These are phyloP conservation scores for Mustela nigripes DNA, from an alignment of 2,113 vertebrate genomes.

Conservation along the genomic window DNA sequence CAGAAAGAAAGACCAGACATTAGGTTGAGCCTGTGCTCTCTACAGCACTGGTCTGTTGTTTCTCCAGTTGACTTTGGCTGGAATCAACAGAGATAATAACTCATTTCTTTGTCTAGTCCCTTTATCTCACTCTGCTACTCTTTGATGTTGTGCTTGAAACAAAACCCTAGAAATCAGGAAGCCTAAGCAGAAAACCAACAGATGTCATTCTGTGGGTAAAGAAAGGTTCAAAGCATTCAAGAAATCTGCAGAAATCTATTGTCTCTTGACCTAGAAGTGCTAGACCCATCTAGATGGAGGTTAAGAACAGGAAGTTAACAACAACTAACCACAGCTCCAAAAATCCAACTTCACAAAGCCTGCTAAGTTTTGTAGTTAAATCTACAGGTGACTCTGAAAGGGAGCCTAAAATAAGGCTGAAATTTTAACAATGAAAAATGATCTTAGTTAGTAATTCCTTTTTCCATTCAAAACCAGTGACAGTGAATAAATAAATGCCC, in stretches of 20 bases:
- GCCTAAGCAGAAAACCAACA: background rate
- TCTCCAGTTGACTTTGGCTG: background rate
- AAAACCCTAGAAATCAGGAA: slow-evolving; percentile 35
- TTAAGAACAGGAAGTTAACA: slow-evolving; percentile 45
- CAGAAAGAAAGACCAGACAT: background rate
- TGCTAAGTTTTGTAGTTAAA: slow-evolving; percentile 49
- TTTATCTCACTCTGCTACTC: background rate
- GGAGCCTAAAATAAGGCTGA: slow-evolving; percentile 58
- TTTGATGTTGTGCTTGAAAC: slow-evolving; percentile 26
- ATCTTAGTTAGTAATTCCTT: slow-evolving; percentile 73
- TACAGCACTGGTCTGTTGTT: background rate
- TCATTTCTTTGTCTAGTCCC: background rate
- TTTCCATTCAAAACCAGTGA: slow-evolving; percentile 60
- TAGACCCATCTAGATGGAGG: background rate
- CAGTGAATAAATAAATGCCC: slow-evolving; percentile 70
- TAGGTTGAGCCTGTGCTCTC: background rate
- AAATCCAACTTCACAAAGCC: slow-evolving; percentile 48
- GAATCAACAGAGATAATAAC: background rate
- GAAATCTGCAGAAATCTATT: background rate
- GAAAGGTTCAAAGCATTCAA: background rate
- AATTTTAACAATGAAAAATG: slow-evolving; percentile 74
- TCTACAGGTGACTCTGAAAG: slow-evolving; percentile 56
- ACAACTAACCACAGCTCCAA: background rate
- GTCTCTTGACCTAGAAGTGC: background rate
- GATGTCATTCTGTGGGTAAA: background rate